phyloP scores from a whole-genome alignment of 2,113 vertebrate genomes.

The Megaleporinus macrocephalus region DNA sequence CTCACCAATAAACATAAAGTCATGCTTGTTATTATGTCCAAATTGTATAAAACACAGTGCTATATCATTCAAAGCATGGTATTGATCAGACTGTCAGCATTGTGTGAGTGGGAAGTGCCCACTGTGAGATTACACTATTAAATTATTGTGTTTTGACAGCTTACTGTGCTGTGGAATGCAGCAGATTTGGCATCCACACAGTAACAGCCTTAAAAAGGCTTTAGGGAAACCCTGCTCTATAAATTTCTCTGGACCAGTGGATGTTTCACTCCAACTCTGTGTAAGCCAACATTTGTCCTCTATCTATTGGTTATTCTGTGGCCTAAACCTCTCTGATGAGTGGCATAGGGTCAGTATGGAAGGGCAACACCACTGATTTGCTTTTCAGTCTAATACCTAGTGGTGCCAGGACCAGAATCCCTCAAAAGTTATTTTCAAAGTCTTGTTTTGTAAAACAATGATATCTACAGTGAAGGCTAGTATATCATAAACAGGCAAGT shows the following conservation, averaged over 20 bases:
- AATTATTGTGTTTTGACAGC: conserved; percentile 18
- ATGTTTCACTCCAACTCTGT: neutral
- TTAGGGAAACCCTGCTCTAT: conserved; percentile 27
- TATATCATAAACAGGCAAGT: too few relatives aligned
- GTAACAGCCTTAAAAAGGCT: neutral
- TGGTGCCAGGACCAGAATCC: too few relatives aligned
- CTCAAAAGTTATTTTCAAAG: too few relatives aligned
- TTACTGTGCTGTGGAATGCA: neutral
- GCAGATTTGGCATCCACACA: conserved; percentile 13
- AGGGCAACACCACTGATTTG: neutral
- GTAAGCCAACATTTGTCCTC: neutral
- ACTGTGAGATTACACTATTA: conserved; percentile 18
- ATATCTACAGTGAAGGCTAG: too few relatives aligned
- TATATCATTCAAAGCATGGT: neutral
- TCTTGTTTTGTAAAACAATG: too few relatives aligned
- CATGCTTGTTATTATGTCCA: too few relatives aligned
- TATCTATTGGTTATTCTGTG: neutral
- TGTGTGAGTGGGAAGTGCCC: conserved; percentile 26
- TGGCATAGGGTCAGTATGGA: neutral
- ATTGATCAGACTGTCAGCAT: neutral
- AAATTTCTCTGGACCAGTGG: neutral
- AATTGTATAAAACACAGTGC: neutral
- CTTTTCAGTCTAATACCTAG: too few relatives aligned
- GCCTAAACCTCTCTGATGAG: neutral
- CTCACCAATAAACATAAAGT: too few relatives aligned